Evolutionary conservation across 2,113 vertebrate species (phyloP).

Genomic region (Vidua chalybeata): DNA sequence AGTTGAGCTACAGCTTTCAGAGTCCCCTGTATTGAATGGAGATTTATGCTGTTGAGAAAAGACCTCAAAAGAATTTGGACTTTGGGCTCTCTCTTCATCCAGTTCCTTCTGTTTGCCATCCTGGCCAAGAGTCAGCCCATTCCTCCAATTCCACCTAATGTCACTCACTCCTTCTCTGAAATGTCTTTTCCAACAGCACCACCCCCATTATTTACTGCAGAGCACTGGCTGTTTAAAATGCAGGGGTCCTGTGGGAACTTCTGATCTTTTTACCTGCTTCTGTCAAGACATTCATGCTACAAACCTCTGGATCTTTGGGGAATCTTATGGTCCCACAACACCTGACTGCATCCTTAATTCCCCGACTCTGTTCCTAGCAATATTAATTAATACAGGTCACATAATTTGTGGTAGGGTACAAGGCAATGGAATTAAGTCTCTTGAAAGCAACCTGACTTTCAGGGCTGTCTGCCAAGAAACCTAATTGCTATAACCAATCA

Average conservation of each 20-base stretch:
- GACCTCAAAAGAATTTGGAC: not conserved
- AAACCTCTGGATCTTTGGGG: not conserved
- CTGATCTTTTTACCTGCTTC: not conserved
- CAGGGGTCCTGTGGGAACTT: not conserved
- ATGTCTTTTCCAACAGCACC: not conserved
- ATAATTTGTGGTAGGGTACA: not conserved
- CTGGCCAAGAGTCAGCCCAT: not conserved
- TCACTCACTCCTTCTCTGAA: not conserved
- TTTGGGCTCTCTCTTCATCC: not conserved
- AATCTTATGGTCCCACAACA: not conserved
- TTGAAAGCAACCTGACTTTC: not conserved
- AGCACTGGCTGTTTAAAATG: not conserved
- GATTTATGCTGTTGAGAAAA: not conserved
- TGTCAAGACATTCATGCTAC: not conserved
- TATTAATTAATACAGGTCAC: not conserved
- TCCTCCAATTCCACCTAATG: too few species aligned
- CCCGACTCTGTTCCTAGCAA: not conserved
- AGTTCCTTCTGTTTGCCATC: not conserved
- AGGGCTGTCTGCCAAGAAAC: slow-evolving; percentile 31
- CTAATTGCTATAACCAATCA: slow-evolving; percentile 7
- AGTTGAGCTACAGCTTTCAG: not conserved
- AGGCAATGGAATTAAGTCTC: not conserved
- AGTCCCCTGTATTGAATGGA: not conserved
- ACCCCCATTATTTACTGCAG: not conserved
- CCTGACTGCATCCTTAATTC: not conserved